Evolutionary conservation across 2,113 vertebrate genomes (phyloP), one percentile per base, ranked within the genome.

Genomic region (Phyllostomus hastatus): DNA sequence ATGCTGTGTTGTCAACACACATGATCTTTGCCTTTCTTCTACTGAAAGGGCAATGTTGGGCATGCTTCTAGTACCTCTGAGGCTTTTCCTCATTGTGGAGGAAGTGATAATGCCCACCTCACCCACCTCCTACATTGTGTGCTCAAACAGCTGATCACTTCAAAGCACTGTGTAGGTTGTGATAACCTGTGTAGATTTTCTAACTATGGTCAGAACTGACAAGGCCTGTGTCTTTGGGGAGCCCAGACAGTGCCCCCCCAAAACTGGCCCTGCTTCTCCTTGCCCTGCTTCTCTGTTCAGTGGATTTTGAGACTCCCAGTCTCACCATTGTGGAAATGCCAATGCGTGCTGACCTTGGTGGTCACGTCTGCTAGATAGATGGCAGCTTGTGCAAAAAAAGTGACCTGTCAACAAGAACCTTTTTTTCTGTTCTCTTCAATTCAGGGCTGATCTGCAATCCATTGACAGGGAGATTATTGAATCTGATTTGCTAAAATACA

Each of bases 401-500:
- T 73, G 64, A 81, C 48, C 15, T 43, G 48, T 35, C 88, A 82
- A 90, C 87, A 43, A 94, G 88, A 67, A 50, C 50, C 43, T 87
- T 88, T 69, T n/a, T 31, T 28, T 31, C 57, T 91, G 72, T 59
- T n/a, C 31, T 84, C 67, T 95, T 87, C 41, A 12, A 33, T 90
- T 95, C 67, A 1, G 75, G 48, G 72, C 80, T 89, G 52, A 57
- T 61, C 79, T 78, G 54, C 72, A 84, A 33, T 83, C 91, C 90
- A 64, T 92, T 90, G 89, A 79, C 88, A 94, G 75, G 82, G 83
- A 96, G 92, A 83, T 86, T 38, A 93, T 76, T 84, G 96, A 82
- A 92, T 90, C 64, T 92, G 91, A 91, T 96, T 97, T 93, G 89
- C 75, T 93, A 84, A 93, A 95, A 88, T 84, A 95, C 90, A 96